Evolutionary conservation across 2,888 invertebrate species (phyloP), one percentile per base, ranked within the genome.

Genomic region (Creontiades dilutus): DNA sequence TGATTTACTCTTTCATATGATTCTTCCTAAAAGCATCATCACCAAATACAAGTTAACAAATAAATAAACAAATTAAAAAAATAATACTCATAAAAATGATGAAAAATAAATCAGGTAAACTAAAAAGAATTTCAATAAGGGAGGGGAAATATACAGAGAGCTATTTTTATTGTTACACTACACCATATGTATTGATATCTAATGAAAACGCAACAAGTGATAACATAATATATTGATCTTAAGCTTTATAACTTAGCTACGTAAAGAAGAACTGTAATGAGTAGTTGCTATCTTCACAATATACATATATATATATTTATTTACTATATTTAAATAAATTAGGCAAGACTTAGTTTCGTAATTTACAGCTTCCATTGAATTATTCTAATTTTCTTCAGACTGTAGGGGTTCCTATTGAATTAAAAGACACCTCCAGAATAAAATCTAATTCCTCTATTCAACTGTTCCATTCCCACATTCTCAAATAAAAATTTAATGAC

Each of bases 301-400:
- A 89, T 81, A 55, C 37, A 37, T 37, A 37, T 37, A 37, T 37
- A 89, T 86, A 89, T 57, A 86, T 81, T 55, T 81, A 81, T 76
- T 28, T 52, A 28, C 52, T 90, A 88, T 86, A 55, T 90, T 90
- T 90, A 90, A 91, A 90, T 90, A 91, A 91, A 88, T 91, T 91
- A 91, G 89, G 90, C 91, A 91, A 90, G 91, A 91, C 91, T 91
- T 90, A 90, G 90, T 91, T 91, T 91, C 87, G 87, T 89, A 89
- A 90, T 90, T 89, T 88, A 80, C 90, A 88, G 75, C 68, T 82
- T 89, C 57, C 23, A 47, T 52, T 76, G n/a, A 27, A 47, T 68
- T 61, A 68, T 61, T 86, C 68, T 86, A 55, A 87, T 87, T 46
- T 76, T 68, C 87, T 75, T 89, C 89, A 89, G 81, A 89, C 81